These are phyloP conservation scores for Prosapia bicincta DNA, from an alignment of 2,888 invertebrate species.

Conservation along the genomic window DNA sequence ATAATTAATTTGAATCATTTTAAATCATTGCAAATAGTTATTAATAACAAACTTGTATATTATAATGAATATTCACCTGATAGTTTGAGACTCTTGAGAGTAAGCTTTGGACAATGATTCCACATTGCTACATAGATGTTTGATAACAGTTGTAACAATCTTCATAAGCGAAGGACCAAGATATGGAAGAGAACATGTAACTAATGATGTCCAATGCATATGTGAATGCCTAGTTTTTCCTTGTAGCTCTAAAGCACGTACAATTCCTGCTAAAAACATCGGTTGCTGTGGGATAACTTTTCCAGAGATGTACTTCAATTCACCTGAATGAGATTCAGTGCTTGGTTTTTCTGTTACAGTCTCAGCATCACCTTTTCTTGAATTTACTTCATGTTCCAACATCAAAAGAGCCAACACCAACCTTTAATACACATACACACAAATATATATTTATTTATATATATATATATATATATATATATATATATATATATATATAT, in stretches of 20 bases:
- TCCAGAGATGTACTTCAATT: conserved; percentile 59
- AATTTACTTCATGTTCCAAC: conserved; percentile 66
- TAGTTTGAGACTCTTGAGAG: background rate
- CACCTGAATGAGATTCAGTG: conserved; percentile 23
- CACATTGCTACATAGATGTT: conserved; percentile 74
- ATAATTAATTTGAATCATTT: too few species aligned
- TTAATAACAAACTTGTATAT: too few species aligned
- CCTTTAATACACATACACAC: conserved; percentile 47
- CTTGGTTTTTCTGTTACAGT: conserved; percentile 9
- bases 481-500: too few species aligned
- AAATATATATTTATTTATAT: too few species aligned
- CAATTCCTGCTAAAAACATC: conserved; percentile 74
- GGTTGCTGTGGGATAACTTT: conserved; percentile 72
- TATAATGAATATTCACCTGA: background rate
- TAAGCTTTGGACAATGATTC: conserved; percentile 55
- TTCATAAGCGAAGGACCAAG: conserved; percentile 72
- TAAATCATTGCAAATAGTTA: too few species aligned
- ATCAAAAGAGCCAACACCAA: conserved; percentile 68
- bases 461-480: too few species aligned
- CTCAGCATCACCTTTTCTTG: conserved; percentile 50
- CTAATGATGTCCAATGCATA: conserved; percentile 77
- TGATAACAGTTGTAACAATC: conserved; percentile 72
- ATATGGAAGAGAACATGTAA: conserved; percentile 76
- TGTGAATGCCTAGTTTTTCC: conserved; percentile 56
- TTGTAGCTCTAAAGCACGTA: conserved; percentile 34